Conservation (phyloP, 2,113 vertebrate species). For the Laticauda laticaudata region DNA sequence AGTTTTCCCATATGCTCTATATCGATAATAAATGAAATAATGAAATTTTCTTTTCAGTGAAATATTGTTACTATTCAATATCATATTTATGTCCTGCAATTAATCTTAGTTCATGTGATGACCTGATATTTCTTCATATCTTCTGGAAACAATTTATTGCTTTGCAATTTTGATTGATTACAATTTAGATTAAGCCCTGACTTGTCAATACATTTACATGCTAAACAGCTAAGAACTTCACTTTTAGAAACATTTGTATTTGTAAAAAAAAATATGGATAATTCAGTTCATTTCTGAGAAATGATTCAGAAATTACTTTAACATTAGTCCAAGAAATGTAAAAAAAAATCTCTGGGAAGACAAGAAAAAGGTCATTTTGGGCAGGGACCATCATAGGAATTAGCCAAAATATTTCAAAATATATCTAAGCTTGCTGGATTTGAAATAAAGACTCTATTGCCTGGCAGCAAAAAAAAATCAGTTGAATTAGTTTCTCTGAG, state of each 20-base stretch:
- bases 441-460: neutral
- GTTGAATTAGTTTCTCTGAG: neutral
- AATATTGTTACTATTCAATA: neutral
- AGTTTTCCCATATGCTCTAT: neutral
- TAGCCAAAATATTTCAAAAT: neutral
- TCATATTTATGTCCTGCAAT: neutral
- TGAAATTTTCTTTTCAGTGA: neutral
- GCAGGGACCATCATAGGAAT: neutral
- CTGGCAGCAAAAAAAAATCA: neutral
- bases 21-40: neutral
- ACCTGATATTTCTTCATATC: neutral
- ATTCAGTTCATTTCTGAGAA: conserved; percentile 2
- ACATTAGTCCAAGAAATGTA: neutral
- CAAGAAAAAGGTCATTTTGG: neutral
- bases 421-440: neutral
- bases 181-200: neutral
- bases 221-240: neutral
- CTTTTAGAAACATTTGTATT: neutral
- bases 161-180: neutral
- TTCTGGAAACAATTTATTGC: neutral
- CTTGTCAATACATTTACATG: neutral
- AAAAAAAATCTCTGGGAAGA: neutral
- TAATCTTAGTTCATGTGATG: neutral
- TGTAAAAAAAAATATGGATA: neutral
- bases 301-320: neutral